These are phyloP conservation scores for Loriculus beryllinus DNA, from an alignment of 2,797 vertebrate species.

Conservation along the genomic window DNA sequence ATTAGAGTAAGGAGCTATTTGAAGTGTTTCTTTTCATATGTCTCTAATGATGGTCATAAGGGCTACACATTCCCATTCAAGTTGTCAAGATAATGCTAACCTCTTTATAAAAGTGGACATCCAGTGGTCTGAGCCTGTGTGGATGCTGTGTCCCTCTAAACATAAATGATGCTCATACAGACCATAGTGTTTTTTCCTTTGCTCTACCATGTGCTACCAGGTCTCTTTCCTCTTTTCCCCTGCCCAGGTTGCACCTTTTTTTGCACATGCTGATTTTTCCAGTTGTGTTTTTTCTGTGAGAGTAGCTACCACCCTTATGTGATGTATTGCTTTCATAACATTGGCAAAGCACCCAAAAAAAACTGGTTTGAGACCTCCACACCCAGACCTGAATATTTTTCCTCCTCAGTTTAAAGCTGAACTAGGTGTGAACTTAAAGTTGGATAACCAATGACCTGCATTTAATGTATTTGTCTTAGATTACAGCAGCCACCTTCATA, in stretches of 20 bases:
- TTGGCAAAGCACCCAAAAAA: neutral
- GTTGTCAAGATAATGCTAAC: neutral
- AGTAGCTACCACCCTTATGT: neutral
- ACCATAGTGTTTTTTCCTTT: neutral
- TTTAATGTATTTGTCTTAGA: slow-evolving; percentile 8
- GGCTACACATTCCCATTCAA: neutral
- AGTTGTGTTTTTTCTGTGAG: neutral
- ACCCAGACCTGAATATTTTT: neutral
- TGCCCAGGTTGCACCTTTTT: neutral
- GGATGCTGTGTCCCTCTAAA: neutral
- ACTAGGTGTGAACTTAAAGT: neutral
- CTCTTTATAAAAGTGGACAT: neutral
- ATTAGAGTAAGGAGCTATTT: neutral
- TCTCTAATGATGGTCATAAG: neutral
- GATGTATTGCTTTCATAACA: neutral
- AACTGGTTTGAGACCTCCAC: slow-evolving; percentile 4
- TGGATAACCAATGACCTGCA: neutral
- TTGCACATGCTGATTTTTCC: neutral
- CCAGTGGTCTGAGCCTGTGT: neutral
- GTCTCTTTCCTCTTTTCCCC: neutral
- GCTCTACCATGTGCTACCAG: neutral
- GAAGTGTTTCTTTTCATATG: neutral
- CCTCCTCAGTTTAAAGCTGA: neutral
- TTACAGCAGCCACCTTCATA: neutral
- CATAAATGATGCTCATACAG: neutral